Percentiles rank a stretch among this genome's conserved stretches.
Conservation (phyloP, 1,140 invertebrate species). For the Drosophila albomicans region DNA sequence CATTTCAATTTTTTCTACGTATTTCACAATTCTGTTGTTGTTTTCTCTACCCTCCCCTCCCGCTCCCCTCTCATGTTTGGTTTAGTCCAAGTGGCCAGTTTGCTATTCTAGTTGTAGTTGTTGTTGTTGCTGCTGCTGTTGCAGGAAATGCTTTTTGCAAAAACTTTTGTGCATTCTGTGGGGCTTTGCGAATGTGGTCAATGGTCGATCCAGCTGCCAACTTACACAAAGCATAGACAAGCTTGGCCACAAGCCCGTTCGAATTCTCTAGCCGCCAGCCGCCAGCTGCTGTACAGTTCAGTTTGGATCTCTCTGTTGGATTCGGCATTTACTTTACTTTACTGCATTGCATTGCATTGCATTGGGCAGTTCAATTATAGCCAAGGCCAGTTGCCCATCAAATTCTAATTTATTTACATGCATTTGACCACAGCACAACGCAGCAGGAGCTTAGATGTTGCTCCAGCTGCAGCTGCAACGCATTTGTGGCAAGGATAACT, state of each 20-base stretch:
- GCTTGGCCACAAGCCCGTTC: constrained; percentile 6
- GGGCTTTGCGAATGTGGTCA: constrained; percentile 37
- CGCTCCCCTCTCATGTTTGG: not conserved
- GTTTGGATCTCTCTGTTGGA: constrained; percentile 1
- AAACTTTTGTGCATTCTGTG: constrained; percentile 40
- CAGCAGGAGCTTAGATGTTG: not conserved
- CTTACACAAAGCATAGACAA: not conserved
- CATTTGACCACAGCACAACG: constrained; percentile 32
- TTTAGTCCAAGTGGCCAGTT: constrained; percentile 17
- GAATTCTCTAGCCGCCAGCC: not conserved
- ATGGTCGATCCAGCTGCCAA: not conserved
- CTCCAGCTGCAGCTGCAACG: constrained; percentile 24
- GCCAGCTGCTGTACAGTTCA: not conserved
- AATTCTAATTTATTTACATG: constrained; percentile 81
- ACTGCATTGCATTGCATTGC: constrained; percentile 1
- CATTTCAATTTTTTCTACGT: constrained; percentile 13
- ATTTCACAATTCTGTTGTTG: constrained; percentile 20
- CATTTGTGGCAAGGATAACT: constrained; percentile 48
- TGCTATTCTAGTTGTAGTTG: not conserved
- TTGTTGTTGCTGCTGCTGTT: not conserved
- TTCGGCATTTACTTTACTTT: constrained; percentile 41
- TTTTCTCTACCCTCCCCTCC: not conserved
- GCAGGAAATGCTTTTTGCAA: constrained; percentile 29
- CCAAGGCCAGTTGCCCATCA: constrained; percentile 44
- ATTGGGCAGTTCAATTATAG: constrained; percentile 48